Evolutionary conservation across 2,797 vertebrate species (phyloP), one percentile per base, ranked within the genome.

Genomic region (Yasuhikotakia modesta): DNA sequence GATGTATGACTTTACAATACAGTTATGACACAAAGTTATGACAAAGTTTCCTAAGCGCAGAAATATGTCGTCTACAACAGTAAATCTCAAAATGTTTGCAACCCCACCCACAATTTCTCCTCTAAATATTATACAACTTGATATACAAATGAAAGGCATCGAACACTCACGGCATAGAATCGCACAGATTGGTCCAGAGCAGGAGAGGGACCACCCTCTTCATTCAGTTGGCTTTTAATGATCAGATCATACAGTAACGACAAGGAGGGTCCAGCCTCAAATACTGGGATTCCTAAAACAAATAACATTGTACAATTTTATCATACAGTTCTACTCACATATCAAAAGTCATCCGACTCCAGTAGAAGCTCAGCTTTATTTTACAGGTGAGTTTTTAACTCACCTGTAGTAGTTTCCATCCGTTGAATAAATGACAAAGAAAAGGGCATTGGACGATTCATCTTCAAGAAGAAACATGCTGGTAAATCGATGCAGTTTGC

Each of bases 401-500:
- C 68, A 99, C 98, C 96, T 86, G 96, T 96, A 83, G 94, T 94
- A 82, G 81, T 95, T 81, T 95, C 93, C 74, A 99, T 92, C 67
- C 94, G 97, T 89, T 98, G 95, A 84, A 99, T 96, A 85, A 97
- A 98, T 55, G 95, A 93, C 82, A 93, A 90, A 2, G 97, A 98
- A 85, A 98, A 96, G n/a, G 98, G 97, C 83, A 98, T 95, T 79
- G 97, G 95, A 22, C 88, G 91, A 57, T 95, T 96, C 90, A 98
- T 96, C 84, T 98, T 99, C 75, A 99, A 93, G 91, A 97, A 98
- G 90, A 99, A 99, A 85, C 96, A 98, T 45, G 97, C 97, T 8
- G 98, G 98, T 82, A 99, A 90, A 79, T 99, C 98, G 86, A 99
- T 96, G n/a, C 96, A 98, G 92, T 99, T 99, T 77, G 98, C 94